These are phyloP conservation scores for Papilio machaon DNA, from an alignment of 1,140 invertebrate species.

Conservation along the genomic window DNA sequence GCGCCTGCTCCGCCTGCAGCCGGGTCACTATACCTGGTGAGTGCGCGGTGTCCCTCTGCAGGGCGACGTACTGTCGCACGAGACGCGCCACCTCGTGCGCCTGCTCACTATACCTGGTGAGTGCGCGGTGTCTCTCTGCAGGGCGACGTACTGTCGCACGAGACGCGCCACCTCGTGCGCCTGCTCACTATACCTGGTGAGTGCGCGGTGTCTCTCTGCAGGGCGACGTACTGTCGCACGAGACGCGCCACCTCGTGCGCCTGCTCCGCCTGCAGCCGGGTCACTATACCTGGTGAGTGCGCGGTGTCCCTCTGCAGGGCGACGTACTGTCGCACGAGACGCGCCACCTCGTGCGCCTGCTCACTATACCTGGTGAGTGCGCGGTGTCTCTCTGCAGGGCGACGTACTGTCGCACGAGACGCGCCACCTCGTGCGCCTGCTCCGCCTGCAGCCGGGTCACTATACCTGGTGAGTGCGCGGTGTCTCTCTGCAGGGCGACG, in stretches of 20 bases:
- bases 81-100: constrained; percentile 97
- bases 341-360: constrained; percentile 97
- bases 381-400: constrained; percentile 81
- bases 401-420: constrained; percentile 97
- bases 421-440: constrained; percentile 97
- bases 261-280: too few species aligned
- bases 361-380: constrained; percentile 29
- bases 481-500: constrained; percentile 86
- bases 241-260: constrained; percentile 97
- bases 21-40: constrained; percentile 31
- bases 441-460: too few species aligned
- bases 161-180: constrained; percentile 97
- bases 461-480: constrained; percentile 36
- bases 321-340: constrained; percentile 97
- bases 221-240: constrained; percentile 96
- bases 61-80: constrained; percentile 96
- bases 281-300: constrained; percentile 29
- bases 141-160: constrained; percentile 96
- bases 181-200: constrained; percentile 81
- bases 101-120: constrained; percentile 81
- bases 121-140: constrained; percentile 76
- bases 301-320: constrained; percentile 81
- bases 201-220: constrained; percentile 76
- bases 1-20: too few species aligned
- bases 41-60: constrained; percentile 76